A percentile compares a stretch with the other conserved stretches of the same genome.
These are phyloP conservation scores for Crenuchus spilurus DNA, from an alignment of 2,797 vertebrate species.

Conservation along the genomic window DNA sequence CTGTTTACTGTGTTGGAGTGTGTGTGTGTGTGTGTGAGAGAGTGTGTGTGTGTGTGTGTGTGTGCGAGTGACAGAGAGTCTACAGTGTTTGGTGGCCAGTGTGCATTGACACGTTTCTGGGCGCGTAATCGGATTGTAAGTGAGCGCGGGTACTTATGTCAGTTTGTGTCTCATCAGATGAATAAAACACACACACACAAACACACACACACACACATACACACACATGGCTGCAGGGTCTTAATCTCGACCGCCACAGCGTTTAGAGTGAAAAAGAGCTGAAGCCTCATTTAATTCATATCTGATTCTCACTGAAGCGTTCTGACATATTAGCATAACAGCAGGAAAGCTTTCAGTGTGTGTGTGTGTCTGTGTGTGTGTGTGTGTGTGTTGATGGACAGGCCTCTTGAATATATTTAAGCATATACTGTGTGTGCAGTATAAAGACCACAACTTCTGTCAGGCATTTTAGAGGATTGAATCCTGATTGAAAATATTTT, in stretches of 20 bases:
- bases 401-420: slow-evolving; percentile 49
- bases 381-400: slow-evolving; percentile 15
- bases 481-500: no score
- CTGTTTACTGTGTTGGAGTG: slow-evolving; percentile 70
- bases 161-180: slow-evolving; percentile 95
- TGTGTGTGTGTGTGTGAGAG: neutral
- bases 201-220: slow-evolving; percentile 80
- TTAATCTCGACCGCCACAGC: slow-evolving; percentile 79
- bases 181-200: slow-evolving; percentile 84
- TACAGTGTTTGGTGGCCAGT: slow-evolving; percentile 86
- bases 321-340: slow-evolving; percentile 86
- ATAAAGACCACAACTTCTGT: neutral
- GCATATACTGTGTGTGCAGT: slow-evolving; percentile 23
- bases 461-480: no score
- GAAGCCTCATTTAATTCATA: slow-evolving; percentile 92
- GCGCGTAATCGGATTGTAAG: slow-evolving; percentile 96
- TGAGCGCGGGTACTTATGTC: slow-evolving; percentile 93
- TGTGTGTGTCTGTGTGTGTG: slow-evolving; percentile 25
- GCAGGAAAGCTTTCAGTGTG: slow-evolving; percentile 59
- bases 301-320: slow-evolving; percentile 94
- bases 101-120: slow-evolving; percentile 89
- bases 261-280: slow-evolving; percentile 81
- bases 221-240: slow-evolving; percentile 78
- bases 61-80: slow-evolving; percentile 76
- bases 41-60: neutral